Percentiles rank a stretch among this genome's conserved stretches.
Evolutionary conservation across 2,797 vertebrate genomes (phyloP).

Genomic region (Peromyscus eremicus): DNA sequence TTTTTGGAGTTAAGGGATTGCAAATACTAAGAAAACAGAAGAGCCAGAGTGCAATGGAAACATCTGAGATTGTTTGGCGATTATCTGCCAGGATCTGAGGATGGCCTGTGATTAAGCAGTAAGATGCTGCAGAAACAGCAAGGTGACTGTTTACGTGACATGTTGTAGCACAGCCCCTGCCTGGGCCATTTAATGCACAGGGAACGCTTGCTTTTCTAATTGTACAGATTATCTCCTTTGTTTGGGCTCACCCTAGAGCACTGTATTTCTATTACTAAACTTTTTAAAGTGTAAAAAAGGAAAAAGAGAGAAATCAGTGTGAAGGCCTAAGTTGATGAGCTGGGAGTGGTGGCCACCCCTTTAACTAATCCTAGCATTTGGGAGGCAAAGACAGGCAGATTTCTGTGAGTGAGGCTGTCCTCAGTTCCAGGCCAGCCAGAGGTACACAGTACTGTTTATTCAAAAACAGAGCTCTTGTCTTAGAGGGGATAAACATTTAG

Average conservation of each 20-base stretch:
- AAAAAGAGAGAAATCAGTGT: neutral
- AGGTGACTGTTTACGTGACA: slow-evolving; percentile 76
- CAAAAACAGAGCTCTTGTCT: neutral
- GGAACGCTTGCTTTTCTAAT: slow-evolving; percentile 63
- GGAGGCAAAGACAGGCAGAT: neutral
- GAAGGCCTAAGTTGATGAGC: neutral
- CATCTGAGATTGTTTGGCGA: neutral
- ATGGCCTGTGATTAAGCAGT: slow-evolving; percentile 71
- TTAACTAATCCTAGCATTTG: neutral
- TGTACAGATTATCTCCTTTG: slow-evolving; percentile 40
- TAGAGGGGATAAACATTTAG: neutral
- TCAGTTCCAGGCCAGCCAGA: neutral
- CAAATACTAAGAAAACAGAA: neutral
- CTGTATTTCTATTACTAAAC: slow-evolving; percentile 37
- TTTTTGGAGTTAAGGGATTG: neutral
- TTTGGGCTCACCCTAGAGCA: slow-evolving; percentile 62
- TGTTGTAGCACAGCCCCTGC: slow-evolving; percentile 43
- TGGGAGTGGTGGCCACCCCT: neutral
- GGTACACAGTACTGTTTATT: neutral
- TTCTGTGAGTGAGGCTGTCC: neutral
- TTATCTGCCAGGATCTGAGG: slow-evolving; percentile 24
- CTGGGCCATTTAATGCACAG: slow-evolving; percentile 55
- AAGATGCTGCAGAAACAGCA: slow-evolving; percentile 70
- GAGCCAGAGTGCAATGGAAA: neutral
- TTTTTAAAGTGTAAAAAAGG: slow-evolving; percentile 38